Conservation (phyloP, 2,888 invertebrate species). For the Lagria hirta region DNA sequence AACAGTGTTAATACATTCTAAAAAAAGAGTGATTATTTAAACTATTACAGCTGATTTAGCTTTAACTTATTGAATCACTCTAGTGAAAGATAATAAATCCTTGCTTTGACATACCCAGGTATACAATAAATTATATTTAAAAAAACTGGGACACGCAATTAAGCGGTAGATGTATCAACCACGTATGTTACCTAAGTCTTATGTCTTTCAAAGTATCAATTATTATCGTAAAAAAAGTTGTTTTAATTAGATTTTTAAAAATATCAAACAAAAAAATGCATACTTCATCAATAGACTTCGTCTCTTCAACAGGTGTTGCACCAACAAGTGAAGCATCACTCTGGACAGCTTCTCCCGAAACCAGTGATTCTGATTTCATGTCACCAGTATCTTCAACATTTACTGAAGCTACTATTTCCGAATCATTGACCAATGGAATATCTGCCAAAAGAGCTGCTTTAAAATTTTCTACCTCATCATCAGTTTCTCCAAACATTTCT, state of each 20-base stretch:
- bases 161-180: too few relatives aligned
- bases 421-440: constrained; percentile 35
- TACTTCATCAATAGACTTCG: constrained; percentile 12
- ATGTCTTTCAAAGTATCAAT: not conserved
- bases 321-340: constrained; percentile 5
- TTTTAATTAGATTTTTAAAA: not conserved
- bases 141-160: too few relatives aligned
- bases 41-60: too few relatives aligned
- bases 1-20: too few relatives aligned
- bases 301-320: constrained; percentile 24
- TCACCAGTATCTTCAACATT: constrained; percentile 21
- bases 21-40: too few relatives aligned
- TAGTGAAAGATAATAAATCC: too few relatives aligned
- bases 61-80: too few relatives aligned
- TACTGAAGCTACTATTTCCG: constrained; percentile 33
- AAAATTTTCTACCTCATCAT: constrained; percentile 42
- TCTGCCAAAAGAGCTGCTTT: constrained; percentile 40
- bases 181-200: too few relatives aligned
- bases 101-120: too few relatives aligned
- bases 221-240: not conserved
- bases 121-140: too few relatives aligned
- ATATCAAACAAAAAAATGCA: not conserved
- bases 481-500: constrained; percentile 37
- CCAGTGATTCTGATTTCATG: not conserved
- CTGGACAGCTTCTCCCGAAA: constrained; percentile 5